Base-by-base conservation (phyloP, 53 echinoderm and acorn worm genomes). In the Patiria pectinifera region DNA sequence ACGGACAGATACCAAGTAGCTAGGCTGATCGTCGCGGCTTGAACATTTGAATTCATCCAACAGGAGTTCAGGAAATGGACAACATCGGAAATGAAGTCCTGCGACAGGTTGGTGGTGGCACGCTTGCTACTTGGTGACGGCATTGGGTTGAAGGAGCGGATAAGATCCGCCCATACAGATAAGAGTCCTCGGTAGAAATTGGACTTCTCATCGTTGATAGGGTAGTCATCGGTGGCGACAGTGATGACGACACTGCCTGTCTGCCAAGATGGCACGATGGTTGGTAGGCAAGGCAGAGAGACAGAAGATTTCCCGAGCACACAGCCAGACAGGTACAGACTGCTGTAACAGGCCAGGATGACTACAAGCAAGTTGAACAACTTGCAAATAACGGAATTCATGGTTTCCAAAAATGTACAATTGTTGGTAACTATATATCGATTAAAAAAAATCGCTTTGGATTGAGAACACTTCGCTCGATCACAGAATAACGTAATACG, bases 381-480 rank as follows among this genome's bases (percentile, higher is more conserved):
- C 59, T 82, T 82, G 59, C 82, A 6, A 23, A 82, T 19, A 45
- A 82, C 82, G n/a, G 82, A 82, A 82, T 59, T 14, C 82, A 82
- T 82, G 4, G 59, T 4, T 53, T 82, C 24, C 58, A 60, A 59
- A 58, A 45, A 82, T 3, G 53, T 53, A 14, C 3, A 18, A 6
- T 48, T 4, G 6, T 82, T 23, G 15, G 22, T 58, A 5, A 82
- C 19, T 82, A 7, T 35, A 35, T 35, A 35, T 4, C 21, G 15
- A 14, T 63, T 6, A 8, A 81, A 6, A 81, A 82, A 79, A 82
- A 53, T 58, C 82, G 21, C 82, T 82, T 82, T 6, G 16, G 23
- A 82, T 59, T 79, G 58, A 11, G 53, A 59, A 22, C 59, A 59
- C 22, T 82, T 82, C 58, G n/a, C 82, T 82, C 21, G 22, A 14